phyloP scores from a whole-genome alignment of 2,888 invertebrate species.

The Trypoxylon attenuatum region DNA sequence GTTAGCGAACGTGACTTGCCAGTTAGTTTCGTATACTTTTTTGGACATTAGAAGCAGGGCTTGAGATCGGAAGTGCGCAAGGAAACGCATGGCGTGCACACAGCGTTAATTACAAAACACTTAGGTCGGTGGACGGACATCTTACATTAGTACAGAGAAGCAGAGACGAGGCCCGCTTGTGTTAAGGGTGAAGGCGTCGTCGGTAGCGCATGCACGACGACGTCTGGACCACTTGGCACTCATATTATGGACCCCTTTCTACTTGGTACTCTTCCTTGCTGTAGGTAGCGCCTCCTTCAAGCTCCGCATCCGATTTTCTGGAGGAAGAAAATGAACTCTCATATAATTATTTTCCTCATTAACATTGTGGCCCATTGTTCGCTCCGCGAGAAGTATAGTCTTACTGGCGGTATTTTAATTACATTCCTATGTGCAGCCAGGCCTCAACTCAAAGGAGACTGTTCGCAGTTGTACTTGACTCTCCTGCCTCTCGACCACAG shows the following conservation, averaged over 20 bases:
- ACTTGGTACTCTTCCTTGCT: constrained; percentile 38
- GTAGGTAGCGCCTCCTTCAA: constrained; percentile 24
- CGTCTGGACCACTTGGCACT: constrained; percentile 61
- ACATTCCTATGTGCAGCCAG: constrained; percentile 49
- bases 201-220: constrained; percentile 53
- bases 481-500: constrained; percentile 4
- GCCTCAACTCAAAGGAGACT: constrained; percentile 47
- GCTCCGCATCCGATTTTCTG: constrained; percentile 58
- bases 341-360: constrained; percentile 72
- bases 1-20: not conserved
- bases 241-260: constrained; percentile 52
- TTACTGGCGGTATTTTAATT: constrained; percentile 47
- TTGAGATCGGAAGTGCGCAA: constrained; percentile 24
- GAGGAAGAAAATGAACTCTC: constrained; percentile 58
- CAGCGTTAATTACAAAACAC: constrained; percentile 55
- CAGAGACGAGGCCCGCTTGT: constrained; percentile 31
- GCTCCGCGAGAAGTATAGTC: constrained; percentile 42
- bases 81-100: constrained; percentile 23
- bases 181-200: constrained; percentile 41
- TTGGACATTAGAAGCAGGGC: constrained; percentile 23
- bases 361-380: constrained; percentile 68
- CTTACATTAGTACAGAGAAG: too few relatives aligned
- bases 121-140: constrained; percentile 47
- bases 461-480: constrained; percentile 24
- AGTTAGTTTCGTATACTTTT: constrained; percentile 14